Conservation (phyloP, 2,113 vertebrate genomes). For the Pica pica region DNA sequence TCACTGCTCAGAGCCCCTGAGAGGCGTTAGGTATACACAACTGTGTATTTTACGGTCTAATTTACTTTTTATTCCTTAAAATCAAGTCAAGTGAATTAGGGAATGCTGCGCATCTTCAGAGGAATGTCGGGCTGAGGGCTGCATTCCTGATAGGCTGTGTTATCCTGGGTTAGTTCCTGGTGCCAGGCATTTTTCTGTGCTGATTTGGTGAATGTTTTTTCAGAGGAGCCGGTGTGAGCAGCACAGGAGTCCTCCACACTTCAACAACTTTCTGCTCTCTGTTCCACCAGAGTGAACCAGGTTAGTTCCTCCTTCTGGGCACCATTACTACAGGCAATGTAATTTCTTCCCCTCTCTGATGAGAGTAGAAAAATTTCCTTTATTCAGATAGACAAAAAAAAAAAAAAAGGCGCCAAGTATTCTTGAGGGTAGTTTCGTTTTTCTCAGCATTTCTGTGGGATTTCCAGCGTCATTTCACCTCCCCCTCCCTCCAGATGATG, state of each 20-base stretch:
- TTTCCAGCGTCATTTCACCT: not conserved
- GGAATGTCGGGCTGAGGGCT: not conserved
- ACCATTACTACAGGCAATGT: not conserved
- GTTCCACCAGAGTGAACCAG: not conserved
- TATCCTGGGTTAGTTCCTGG: not conserved
- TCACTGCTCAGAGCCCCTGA: not conserved
- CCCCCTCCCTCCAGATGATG: not conserved
- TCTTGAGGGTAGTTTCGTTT: not conserved
- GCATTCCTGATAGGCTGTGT: not conserved
- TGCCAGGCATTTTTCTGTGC: not conserved
- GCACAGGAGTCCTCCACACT: not conserved
- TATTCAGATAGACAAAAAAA: not conserved
- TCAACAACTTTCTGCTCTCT: not conserved
- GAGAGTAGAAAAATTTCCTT: not conserved
- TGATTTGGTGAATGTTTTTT: not conserved
- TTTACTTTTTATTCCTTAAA: not conserved
- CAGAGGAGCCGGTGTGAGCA: not conserved
- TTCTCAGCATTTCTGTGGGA: not conserved
- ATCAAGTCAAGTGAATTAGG: not conserved
- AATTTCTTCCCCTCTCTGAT: slow-evolving; percentile 1
- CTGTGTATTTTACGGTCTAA: not conserved
- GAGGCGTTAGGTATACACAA: accelerated
- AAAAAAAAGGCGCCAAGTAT: not conserved
- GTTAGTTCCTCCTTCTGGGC: slow-evolving; percentile 29
- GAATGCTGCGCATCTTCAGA: not conserved